Conservation (phyloP, 2,888 invertebrate genomes). For the Eupithecia exiguata region DNA sequence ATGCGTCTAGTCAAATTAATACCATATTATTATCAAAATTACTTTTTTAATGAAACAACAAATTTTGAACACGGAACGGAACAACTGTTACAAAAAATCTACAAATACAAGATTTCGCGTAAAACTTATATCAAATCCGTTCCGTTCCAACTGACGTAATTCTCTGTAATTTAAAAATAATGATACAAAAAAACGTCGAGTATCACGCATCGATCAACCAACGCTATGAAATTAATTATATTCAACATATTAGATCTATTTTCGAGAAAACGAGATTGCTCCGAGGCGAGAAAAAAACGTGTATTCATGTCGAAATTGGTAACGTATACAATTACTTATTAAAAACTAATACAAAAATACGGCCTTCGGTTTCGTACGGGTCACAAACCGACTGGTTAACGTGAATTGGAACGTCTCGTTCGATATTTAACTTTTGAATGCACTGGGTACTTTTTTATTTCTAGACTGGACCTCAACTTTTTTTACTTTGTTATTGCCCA, state of each 20-base stretch:
- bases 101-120: slow-evolving; percentile 71
- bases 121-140: slow-evolving; percentile 68
- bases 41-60: slow-evolving; percentile 65
- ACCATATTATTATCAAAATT: slow-evolving; percentile 65
- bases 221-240: slow-evolving; percentile 80
- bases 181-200: slow-evolving; percentile 67
- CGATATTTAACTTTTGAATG: slow-evolving; percentile 56
- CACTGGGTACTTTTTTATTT: slow-evolving; percentile 27
- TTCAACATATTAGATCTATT: slow-evolving; percentile 81
- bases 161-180: slow-evolving; percentile 79
- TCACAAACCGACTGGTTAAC: slow-evolving; percentile 52
- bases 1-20: slow-evolving; percentile 53
- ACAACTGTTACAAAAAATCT: slow-evolving; percentile 53
- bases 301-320: slow-evolving; percentile 80
- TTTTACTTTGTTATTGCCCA: slow-evolving; percentile 1
- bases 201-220: slow-evolving; percentile 80
- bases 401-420: slow-evolving; percentile 54
- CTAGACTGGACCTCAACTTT: slow-evolving; percentile 1
- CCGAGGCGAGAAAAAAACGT: slow-evolving; percentile 67
- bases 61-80: slow-evolving; percentile 37
- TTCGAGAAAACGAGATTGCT: slow-evolving; percentile 81
- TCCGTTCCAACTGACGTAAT: slow-evolving; percentile 76
- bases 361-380: slow-evolving; percentile 64
- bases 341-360: slow-evolving; percentile 71
- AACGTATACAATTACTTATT: slow-evolving; percentile 81